Percentiles rank a stretch among this genome's conserved stretches.
Evolutionary conservation across 2,113 vertebrate genomes (phyloP).

Genomic region (Oryzias melastigma): DNA sequence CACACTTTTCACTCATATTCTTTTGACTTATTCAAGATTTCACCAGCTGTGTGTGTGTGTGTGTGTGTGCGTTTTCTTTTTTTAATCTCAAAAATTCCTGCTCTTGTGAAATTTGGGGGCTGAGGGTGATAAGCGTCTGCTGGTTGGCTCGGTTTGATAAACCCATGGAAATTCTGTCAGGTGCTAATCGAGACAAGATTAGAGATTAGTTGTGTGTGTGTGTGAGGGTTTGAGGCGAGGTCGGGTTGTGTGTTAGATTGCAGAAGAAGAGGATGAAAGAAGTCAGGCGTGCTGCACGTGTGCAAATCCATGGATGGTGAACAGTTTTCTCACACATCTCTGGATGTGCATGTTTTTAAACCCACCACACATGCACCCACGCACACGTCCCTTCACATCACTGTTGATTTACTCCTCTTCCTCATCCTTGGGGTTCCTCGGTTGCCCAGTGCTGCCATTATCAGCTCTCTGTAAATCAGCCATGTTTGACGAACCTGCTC

Average conservation of each 20-base stretch:
- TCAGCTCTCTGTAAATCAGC: slow-evolving; percentile 81
- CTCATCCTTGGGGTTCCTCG: slow-evolving; percentile 60
- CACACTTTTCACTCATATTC: slow-evolving; percentile 69
- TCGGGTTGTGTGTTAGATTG: slow-evolving; percentile 40
- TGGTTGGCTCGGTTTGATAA: slow-evolving; percentile 79
- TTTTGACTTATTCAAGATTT: slow-evolving; percentile 78
- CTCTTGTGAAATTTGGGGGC: slow-evolving; percentile 79
- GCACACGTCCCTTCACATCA: slow-evolving; percentile 31
- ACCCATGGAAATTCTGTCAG: slow-evolving; percentile 84
- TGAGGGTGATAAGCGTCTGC: slow-evolving; percentile 74
- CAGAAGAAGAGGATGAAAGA: slow-evolving; percentile 46
- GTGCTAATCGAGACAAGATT: slow-evolving; percentile 83
- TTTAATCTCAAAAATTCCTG: slow-evolving; percentile 79
- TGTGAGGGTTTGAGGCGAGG: slow-evolving; percentile 23
- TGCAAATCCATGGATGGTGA: slow-evolving; percentile 4
- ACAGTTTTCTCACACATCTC: slow-evolving; percentile 18
- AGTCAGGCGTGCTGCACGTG: slow-evolving; percentile 33
- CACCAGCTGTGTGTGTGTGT: slow-evolving; percentile 54
- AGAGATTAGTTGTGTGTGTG: slow-evolving; percentile 69
- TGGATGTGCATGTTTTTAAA: slow-evolving; percentile 23
- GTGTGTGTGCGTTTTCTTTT: slow-evolving; percentile 5
- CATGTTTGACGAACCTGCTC: slow-evolving; percentile 83
- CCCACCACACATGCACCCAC: slow-evolving; percentile 1
- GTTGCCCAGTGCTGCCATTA: slow-evolving; percentile 76
- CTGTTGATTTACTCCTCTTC: slow-evolving; percentile 55